Percentiles rank a stretch among this genome's conserved stretches.
Evolutionary conservation across 2,797 vertebrate species (phyloP).

Genomic region (Cichlasoma orientale): DNA sequence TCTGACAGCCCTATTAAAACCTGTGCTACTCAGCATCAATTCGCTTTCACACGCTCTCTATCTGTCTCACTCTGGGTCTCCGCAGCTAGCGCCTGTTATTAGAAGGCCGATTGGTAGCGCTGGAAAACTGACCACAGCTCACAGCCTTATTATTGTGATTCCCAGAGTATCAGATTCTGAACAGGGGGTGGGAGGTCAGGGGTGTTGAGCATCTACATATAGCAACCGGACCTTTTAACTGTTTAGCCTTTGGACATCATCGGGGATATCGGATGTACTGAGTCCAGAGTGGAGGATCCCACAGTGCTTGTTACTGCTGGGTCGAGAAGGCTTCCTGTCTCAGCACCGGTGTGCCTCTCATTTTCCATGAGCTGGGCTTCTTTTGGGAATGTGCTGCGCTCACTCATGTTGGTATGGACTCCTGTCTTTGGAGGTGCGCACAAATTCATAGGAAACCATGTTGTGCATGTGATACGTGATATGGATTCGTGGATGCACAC

Average conservation of each 20-base stretch:
- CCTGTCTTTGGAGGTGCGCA: conserved; percentile 45
- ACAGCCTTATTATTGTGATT: conserved; percentile 73
- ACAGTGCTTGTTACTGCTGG: conserved; percentile 72
- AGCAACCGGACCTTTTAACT: conserved; percentile 78
- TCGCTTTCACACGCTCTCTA: conserved; percentile 62
- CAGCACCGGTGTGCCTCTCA: conserved; percentile 58
- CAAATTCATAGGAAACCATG: conserved; percentile 63
- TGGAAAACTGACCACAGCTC: conserved; percentile 63
- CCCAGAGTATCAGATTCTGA: conserved; percentile 78
- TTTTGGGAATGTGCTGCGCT: conserved; percentile 72
- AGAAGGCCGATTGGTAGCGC: conserved; percentile 53
- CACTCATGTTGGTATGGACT: conserved; percentile 44
- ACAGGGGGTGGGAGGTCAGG: conserved; percentile 15
- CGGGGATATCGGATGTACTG: conserved; percentile 74
- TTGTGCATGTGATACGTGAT: conserved; percentile 69
- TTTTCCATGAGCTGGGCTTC: conserved; percentile 64
- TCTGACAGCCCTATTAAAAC: conserved; percentile 84
- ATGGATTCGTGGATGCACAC: conserved; percentile 48
- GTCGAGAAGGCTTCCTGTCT: conserved; percentile 69
- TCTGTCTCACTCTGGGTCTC: conserved; percentile 40
- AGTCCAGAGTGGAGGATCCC: conserved; percentile 71
- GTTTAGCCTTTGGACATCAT: conserved; percentile 80
- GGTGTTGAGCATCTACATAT: conserved; percentile 74
- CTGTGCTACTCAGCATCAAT: conserved; percentile 81
- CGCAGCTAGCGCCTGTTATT: conserved; percentile 29